Conservation (phyloP, 1,140 invertebrate species). For the Cylas formicarius region DNA sequence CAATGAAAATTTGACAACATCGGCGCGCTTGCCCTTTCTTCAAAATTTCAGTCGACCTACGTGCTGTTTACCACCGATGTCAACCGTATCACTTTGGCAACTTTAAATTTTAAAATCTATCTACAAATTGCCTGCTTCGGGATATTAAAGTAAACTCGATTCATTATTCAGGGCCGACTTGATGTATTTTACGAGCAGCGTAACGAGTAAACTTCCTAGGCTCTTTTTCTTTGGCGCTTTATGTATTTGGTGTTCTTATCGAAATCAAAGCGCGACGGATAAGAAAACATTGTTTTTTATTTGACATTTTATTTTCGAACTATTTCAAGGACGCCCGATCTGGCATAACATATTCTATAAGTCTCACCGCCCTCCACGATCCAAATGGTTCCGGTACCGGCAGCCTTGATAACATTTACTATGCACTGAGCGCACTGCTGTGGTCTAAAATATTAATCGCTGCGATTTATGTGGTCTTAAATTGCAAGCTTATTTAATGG, state of each 20-base stretch:
- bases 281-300: conserved; percentile 3
- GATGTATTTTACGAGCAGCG: neutral
- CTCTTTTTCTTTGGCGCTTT: neutral
- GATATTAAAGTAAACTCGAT: conserved; percentile 25
- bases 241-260: neutral
- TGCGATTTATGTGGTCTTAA: neutral
- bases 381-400: conserved; percentile 15
- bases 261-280: conserved; percentile 3
- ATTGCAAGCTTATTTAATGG: too few species aligned
- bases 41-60: too few species aligned
- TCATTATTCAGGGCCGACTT: conserved; percentile 25
- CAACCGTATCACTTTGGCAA: conserved; percentile 13
- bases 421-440: neutral
- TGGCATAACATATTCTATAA: neutral
- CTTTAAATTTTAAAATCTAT: conserved; percentile 28
- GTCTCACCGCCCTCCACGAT: conserved; percentile 15
- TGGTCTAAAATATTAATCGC: conserved; percentile 1
- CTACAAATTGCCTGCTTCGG: conserved; percentile 27
- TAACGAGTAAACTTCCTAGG: neutral
- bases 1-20: too few species aligned
- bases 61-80: too few species aligned
- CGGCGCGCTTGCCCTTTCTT: too few species aligned
- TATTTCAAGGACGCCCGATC: conserved; percentile 1
- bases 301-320: conserved; percentile 2
- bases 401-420: conserved; percentile 1